phyloP scores from a whole-genome alignment of 2,888 invertebrate species.

The Diaphora mendica region DNA sequence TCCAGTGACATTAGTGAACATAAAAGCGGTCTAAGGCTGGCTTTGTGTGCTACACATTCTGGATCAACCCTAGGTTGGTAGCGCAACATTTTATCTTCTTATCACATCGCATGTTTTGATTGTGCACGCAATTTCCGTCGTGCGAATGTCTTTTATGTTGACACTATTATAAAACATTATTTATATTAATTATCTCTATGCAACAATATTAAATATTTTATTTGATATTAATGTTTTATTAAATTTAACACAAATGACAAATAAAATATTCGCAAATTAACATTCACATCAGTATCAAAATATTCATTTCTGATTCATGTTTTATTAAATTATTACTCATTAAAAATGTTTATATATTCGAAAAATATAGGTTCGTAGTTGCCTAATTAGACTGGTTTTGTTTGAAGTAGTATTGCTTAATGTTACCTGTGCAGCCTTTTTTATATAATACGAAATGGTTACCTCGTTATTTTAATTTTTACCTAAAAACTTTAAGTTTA shows the following conservation, averaged over 20 bases:
- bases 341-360: neutral
- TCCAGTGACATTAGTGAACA: constrained; percentile 70
- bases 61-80: constrained; percentile 80
- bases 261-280: neutral
- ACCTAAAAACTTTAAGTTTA: neutral
- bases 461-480: constrained; percentile 1
- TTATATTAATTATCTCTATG: constrained; percentile 5
- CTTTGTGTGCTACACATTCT: constrained; percentile 64
- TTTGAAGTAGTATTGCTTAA: neutral
- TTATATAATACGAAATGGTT: neutral
- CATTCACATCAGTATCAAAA: neutral
- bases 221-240: neutral
- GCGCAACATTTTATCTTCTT: constrained; percentile 70
- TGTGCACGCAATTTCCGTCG: constrained; percentile 68
- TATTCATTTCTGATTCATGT: neutral
- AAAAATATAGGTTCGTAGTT: neutral
- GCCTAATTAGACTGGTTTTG: neutral
- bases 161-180: constrained; percentile 14
- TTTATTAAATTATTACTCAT: neutral
- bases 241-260: neutral
- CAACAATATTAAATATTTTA: neutral
- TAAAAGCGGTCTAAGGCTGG: constrained; percentile 45
- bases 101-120: constrained; percentile 73
- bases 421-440: neutral
- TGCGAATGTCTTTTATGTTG: constrained; percentile 63